A percentile compares a stretch with the other conserved stretches of the same genome.
Conservation (phyloP, 2,113 vertebrate genomes). For the Pseudopipra pipra region DNA sequence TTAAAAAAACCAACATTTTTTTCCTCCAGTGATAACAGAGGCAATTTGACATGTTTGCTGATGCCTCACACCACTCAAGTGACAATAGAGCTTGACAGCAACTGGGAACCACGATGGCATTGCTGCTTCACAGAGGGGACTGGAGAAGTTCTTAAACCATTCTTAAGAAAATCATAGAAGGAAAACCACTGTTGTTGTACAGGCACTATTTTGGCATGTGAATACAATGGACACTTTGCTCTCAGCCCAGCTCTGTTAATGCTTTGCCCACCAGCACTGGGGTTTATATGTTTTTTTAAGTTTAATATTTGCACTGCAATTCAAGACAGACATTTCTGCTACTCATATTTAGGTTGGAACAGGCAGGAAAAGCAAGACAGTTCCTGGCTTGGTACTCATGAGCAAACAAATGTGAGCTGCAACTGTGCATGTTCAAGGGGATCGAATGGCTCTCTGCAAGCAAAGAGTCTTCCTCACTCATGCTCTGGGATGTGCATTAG, state of each 20-base stretch:
- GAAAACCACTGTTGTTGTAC: not conserved
- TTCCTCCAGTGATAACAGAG: not conserved
- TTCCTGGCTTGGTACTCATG: not conserved
- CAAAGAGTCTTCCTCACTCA: not conserved
- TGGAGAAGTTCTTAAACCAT: not conserved
- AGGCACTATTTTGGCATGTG: not conserved
- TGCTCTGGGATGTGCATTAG: not conserved
- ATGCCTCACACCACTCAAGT: not conserved
- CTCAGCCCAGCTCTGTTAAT: not conserved
- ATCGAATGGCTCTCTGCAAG: not conserved
- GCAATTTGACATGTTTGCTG: not conserved
- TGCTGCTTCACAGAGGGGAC: not conserved
- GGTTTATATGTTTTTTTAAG: not conserved
- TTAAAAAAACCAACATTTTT: not conserved
- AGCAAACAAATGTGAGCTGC: not conserved
- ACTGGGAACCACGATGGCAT: not conserved
- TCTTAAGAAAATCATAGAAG: not conserved
- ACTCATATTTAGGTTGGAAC: fast-evolving
- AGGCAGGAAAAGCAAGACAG: not conserved
- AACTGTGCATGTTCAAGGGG: not conserved
- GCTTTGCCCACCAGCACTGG: not conserved
- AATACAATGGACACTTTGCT: not conserved
- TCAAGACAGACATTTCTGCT: not conserved
- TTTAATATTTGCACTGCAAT: not conserved
- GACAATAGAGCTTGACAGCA: not conserved